These are phyloP conservation scores for Pomatostomus ruficeps DNA, from an alignment of 2,113 vertebrate genomes.

Conservation along the genomic window DNA sequence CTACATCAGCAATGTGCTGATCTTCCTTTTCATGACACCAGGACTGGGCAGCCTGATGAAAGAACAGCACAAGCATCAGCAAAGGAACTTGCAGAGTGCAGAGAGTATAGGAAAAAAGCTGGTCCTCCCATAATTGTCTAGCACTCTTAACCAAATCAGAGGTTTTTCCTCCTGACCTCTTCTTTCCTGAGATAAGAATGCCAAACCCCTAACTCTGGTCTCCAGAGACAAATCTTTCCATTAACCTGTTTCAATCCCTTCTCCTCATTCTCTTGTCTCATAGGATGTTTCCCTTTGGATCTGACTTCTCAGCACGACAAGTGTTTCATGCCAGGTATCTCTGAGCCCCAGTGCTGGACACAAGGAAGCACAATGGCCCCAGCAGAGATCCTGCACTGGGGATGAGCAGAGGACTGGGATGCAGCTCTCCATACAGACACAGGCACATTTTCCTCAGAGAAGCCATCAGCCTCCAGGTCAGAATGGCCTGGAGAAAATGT, in stretches of 20 bases:
- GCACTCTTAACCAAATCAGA: background rate
- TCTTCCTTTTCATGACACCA: background rate
- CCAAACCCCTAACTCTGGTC: background rate
- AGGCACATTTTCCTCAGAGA: background rate
- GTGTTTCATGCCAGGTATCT: background rate
- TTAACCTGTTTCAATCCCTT: background rate
- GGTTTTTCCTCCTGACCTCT: background rate
- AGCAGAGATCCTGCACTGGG: background rate
- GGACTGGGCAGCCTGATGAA: background rate
- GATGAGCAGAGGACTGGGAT: background rate
- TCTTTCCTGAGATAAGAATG: background rate
- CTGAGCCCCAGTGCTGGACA: background rate
- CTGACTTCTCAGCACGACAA: background rate
- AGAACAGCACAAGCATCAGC: background rate
- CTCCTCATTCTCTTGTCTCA: background rate
- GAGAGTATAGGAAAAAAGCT: background rate
- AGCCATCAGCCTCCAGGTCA: background rate
- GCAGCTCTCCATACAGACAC: background rate
- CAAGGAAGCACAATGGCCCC: background rate
- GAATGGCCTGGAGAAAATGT: background rate
- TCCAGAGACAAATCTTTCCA: background rate
- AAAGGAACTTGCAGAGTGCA: background rate
- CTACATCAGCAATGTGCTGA: background rate
- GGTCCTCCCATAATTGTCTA: background rate
- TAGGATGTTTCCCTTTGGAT: background rate